Base-by-base conservation (phyloP, 2,797 vertebrate species). In the Cyprinella venusta region DNA sequence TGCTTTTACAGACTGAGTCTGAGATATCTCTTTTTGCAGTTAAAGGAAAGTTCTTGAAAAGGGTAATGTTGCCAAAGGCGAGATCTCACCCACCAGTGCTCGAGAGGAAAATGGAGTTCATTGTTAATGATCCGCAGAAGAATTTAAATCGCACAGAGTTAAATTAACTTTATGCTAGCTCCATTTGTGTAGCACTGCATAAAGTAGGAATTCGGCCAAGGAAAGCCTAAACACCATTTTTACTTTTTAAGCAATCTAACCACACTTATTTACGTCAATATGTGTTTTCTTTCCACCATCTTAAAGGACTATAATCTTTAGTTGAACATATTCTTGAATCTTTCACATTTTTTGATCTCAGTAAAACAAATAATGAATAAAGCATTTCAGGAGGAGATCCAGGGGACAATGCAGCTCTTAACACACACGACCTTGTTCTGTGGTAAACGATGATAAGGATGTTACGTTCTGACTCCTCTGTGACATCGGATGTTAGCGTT, bases 41-140 rank as follows among this genome's bases (percentile, higher is more conserved):
- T 36, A 33, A 40, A 40, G 48, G 30, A 67, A 67, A 69, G 54
- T 24, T 69, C 78, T 65, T 12, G 42, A 64, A 67, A 71, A 83
- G 82, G 76, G 88, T 88, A 81, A 81, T 81, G 81, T 83, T 81
- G 89, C 89, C 64, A 52, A 68, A 19, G 81, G 88, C 86, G 9
- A 64, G 40, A 65, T 48, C 12, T 76, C 40, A 75, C 45, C 59
- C 82, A 77, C 71, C 70, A 86, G 86, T 54, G 74, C 76, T 76
- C 24, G 79, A 76, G 10, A 78, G 86, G 82, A 88, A 88, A 85
- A 87, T 85, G 81, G 81, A 91, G 87, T 88, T 87, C 87, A 85
- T 75, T 88, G 86, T 84, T 90, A 90, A 91, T 88, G 89, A 92
- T 88, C 86, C 76, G 68, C 80, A 89, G 83, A 90, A 88, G 88